phyloP scores from a whole-genome alignment of 2,797 vertebrate species.

The Pachyuromys duprasi region DNA sequence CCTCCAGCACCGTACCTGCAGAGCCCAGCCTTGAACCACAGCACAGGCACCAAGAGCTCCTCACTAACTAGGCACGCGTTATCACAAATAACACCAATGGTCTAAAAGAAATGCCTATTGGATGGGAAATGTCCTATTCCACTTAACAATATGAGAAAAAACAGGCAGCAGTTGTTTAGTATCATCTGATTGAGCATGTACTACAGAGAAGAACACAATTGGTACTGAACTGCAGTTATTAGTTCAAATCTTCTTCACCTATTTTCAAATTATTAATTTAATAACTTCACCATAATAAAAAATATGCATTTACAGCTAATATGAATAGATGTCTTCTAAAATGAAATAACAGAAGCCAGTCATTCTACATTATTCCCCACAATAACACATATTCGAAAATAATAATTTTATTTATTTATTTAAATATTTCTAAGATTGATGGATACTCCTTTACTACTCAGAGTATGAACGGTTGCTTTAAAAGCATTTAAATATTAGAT shows the following conservation, averaged over 20 bases:
- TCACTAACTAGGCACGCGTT: neutral
- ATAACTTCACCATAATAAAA: conserved; percentile 41
- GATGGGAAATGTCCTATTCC: neutral
- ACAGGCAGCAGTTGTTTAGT: neutral
- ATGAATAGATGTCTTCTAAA: conserved; percentile 20
- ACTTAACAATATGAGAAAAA: conserved; percentile 42
- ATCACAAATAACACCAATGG: neutral
- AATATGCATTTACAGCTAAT: neutral
- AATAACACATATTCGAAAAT: conserved; percentile 31
- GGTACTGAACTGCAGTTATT: neutral
- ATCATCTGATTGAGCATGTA: neutral
- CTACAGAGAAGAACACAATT: neutral
- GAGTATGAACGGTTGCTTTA: neutral
- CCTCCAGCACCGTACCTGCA: neutral
- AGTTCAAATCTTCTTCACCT: conserved; percentile 17
- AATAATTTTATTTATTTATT: conserved; percentile 52
- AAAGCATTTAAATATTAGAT: neutral
- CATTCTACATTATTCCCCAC: neutral
- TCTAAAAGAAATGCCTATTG: neutral
- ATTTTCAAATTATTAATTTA: conserved; percentile 39
- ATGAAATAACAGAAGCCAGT: conserved; percentile 45
- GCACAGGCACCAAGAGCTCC: neutral
- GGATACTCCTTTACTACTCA: conserved; percentile 28
- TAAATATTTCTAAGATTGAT: conserved; percentile 24
- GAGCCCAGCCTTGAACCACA: neutral